Evolutionary conservation across 2,797 vertebrate species (phyloP).

Genomic region (Anniella stebbinsi): DNA sequence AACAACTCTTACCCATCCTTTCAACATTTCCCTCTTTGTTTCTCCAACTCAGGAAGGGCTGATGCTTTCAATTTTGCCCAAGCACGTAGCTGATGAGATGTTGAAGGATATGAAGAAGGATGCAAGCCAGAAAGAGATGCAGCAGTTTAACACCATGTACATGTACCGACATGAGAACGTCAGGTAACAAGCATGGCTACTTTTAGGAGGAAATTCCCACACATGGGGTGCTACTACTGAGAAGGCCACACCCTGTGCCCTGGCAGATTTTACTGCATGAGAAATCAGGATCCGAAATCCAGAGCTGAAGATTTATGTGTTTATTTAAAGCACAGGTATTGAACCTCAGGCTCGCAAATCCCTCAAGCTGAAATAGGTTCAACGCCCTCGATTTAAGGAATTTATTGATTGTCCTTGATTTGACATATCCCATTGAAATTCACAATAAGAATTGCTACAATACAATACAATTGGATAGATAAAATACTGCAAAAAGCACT

Average conservation of each 20-base stretch:
- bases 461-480: not conserved
- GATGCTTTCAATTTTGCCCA: conserved; percentile 95
- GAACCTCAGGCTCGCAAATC: too few species aligned
- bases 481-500: not conserved
- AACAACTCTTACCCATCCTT: not conserved
- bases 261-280: not conserved
- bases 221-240: not conserved
- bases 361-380: too few species aligned
- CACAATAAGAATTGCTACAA: not conserved
- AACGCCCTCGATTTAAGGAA: too few species aligned
- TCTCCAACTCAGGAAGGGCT: conserved; percentile 86
- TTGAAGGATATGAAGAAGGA: conserved; percentile 96
- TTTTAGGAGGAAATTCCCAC: not conserved
- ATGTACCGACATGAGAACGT: conserved; percentile 98
- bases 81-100: conserved; percentile 98
- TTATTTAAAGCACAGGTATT: not conserved
- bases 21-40: fast-evolving
- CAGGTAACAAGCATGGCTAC: conserved; percentile 81
- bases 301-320: not conserved
- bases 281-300: not conserved
- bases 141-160: conserved; percentile 99
- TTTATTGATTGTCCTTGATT: too few species aligned
- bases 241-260: not conserved
- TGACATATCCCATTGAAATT: not conserved
- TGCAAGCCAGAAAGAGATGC: conserved; percentile 88